phyloP scores from a whole-genome alignment of 2,797 vertebrate species.

The Typhlichthys subterraneus region DNA sequence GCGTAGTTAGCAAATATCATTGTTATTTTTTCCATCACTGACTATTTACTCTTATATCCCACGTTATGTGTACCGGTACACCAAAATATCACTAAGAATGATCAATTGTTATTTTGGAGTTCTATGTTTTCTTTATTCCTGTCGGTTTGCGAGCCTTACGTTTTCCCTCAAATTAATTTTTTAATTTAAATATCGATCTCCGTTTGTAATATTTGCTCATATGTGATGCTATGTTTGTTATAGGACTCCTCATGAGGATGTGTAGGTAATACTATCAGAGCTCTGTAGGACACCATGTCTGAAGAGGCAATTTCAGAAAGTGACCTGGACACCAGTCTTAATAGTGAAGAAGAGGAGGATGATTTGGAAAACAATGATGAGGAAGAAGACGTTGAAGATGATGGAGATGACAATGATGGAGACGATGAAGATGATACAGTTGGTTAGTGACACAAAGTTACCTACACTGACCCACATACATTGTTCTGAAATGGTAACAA shows the following conservation, averaged over 20 bases:
- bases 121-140: too few species aligned
- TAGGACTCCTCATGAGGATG: conserved; percentile 80
- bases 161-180: too few species aligned
- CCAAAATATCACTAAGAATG: too few species aligned
- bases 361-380: conserved; percentile 73
- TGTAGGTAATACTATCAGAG: conserved; percentile 89
- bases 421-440: conserved; percentile 73
- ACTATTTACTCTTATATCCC: neutral
- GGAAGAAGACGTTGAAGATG: conserved; percentile 70
- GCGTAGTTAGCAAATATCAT: neutral
- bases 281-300: conserved; percentile 92
- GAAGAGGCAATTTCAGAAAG: conserved; percentile 97
- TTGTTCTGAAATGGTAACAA: too few species aligned
- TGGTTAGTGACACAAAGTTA: conserved; percentile 55
- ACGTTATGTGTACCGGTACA: too few species aligned
- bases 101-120: too few species aligned
- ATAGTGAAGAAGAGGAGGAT: conserved; percentile 80
- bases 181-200: too few species aligned
- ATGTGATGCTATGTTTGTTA: conserved; percentile 12
- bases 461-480: neutral
- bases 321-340: conserved; percentile 93
- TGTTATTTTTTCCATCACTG: neutral
- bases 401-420: conserved; percentile 70
- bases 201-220: neutral
- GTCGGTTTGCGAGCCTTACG: too few species aligned